Percentiles rank a stretch among this genome's conserved stretches.
These are phyloP conservation scores for Platerodrilus igneus DNA, from an alignment of 2,888 invertebrate genomes.

Conservation along the genomic window DNA sequence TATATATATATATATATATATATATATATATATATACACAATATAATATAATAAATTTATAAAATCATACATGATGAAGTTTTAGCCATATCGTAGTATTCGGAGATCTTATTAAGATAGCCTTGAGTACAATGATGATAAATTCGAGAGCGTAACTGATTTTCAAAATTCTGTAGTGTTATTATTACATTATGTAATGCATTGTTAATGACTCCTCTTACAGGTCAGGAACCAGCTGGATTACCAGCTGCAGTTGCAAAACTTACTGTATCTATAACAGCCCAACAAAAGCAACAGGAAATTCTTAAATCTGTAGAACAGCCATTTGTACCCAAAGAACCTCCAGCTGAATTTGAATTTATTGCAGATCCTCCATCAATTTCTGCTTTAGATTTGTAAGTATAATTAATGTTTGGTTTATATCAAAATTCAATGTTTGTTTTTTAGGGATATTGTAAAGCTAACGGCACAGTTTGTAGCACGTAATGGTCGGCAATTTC, in stretches of 20 bases:
- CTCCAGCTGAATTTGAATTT: conserved; percentile 89
- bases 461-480: conserved; percentile 99
- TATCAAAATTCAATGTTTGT: conserved; percentile 13
- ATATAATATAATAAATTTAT: no score
- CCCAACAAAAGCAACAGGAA: conserved; percentile 84
- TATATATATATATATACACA: no score
- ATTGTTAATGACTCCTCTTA: conserved; percentile 19
- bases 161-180: neutral
- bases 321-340: conserved; percentile 85
- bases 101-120: conserved; percentile 27
- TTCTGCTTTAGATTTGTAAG: conserved; percentile 90
- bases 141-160: conserved; percentile 38
- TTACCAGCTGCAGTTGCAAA: conserved; percentile 51
- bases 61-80: conserved; percentile 35
- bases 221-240: conserved; percentile 49
- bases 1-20: no score
- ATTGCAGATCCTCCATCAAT: conserved; percentile 97
- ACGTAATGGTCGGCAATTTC: conserved; percentile 94
- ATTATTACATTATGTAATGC: neutral
- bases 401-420: conserved; percentile 23
- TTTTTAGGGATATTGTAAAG: conserved; percentile 86
- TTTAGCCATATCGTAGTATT: conserved; percentile 46
- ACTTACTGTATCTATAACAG: conserved; percentile 66
- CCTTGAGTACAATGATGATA: conserved; percentile 41
- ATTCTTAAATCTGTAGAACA: conserved; percentile 81